Evolutionary conservation across 1,140 invertebrate species (phyloP).

Genomic region (Mya arenaria): DNA sequence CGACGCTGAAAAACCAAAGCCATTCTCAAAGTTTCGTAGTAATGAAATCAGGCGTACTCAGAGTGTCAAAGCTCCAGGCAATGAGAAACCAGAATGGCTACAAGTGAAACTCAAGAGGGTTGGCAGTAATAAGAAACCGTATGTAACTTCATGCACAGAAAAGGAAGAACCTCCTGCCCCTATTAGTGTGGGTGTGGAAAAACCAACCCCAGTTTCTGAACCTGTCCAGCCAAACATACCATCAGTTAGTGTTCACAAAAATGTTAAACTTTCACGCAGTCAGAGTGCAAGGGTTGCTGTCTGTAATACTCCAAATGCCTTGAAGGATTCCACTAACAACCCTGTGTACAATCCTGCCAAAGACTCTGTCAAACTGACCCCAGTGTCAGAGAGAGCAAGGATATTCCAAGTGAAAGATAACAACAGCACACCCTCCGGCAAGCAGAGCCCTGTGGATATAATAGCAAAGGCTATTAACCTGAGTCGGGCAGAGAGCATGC

Average conservation of each 20-base stretch:
- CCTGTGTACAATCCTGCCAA: neutral
- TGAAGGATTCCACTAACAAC: slow-evolving; percentile 44
- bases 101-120: slow-evolving; percentile 50
- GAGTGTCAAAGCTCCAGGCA: slow-evolving; percentile 41
- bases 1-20: slow-evolving; percentile 11
- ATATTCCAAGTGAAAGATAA: slow-evolving; percentile 43
- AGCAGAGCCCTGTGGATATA: slow-evolving; percentile 41
- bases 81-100: slow-evolving; percentile 49
- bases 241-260: slow-evolving; percentile 34
- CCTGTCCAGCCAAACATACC: neutral
- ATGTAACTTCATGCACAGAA: neutral
- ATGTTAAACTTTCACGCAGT: slow-evolving; percentile 11
- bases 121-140: slow-evolving; percentile 25
- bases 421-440: slow-evolving; percentile 21
- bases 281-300: slow-evolving; percentile 28
- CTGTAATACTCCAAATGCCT: neutral
- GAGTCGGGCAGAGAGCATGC: slow-evolving; percentile 38
- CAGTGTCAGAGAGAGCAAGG: slow-evolving; percentile 45
- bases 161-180: neutral
- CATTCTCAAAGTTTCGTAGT: slow-evolving; percentile 7
- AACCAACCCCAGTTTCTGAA: neutral
- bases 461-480: slow-evolving; percentile 46
- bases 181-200: no score
- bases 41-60: slow-evolving; percentile 36
- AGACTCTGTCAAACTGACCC: slow-evolving; percentile 36